These are phyloP conservation scores for Crioceris asparagi DNA, from an alignment of 2,888 invertebrate genomes.

Conservation along the genomic window DNA sequence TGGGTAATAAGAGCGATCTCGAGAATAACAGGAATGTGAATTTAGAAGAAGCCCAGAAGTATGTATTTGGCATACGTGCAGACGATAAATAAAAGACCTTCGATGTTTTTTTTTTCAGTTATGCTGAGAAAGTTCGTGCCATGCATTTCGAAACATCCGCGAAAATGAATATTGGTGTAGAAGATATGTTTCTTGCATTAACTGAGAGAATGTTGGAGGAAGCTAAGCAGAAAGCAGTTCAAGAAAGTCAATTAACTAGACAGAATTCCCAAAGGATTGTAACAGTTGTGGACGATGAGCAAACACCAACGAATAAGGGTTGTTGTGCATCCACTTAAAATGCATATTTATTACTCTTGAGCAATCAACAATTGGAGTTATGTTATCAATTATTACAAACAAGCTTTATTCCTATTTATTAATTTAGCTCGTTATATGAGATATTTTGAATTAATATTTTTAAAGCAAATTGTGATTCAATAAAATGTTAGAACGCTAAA, in stretches of 20 bases:
- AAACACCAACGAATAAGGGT: slow-evolving; percentile 22
- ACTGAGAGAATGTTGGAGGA: slow-evolving; percentile 61
- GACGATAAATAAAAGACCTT: too few species aligned
- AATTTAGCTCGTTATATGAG: too few species aligned
- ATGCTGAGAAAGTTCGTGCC: slow-evolving; percentile 84
- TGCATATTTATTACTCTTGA: too few species aligned
- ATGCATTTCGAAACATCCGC: slow-evolving; percentile 90
- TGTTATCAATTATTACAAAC: too few species aligned
- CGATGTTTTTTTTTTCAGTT: slow-evolving; percentile 47
- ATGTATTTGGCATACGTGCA: slow-evolving; percentile 31
- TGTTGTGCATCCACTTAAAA: slow-evolving; percentile 23
- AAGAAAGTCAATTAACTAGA: slow-evolving; percentile 26
- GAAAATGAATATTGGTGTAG: slow-evolving; percentile 82
- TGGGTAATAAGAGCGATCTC: slow-evolving; percentile 95
- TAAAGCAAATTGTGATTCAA: too few species aligned
- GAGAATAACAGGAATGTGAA: slow-evolving; percentile 82
- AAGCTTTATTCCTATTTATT: too few species aligned
- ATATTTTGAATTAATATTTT: too few species aligned
- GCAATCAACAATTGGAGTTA: too few species aligned
- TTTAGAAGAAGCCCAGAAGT: slow-evolving; percentile 78
- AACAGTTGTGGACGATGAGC: slow-evolving; percentile 34
- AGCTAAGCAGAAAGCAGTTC: slow-evolving; percentile 29
- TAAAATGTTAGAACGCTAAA: too few species aligned
- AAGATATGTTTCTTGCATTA: slow-evolving; percentile 79
- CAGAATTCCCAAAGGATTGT: slow-evolving; percentile 34